Conservation (phyloP, 1,140 invertebrate genomes). For the Scaptomyza pallida region DNA sequence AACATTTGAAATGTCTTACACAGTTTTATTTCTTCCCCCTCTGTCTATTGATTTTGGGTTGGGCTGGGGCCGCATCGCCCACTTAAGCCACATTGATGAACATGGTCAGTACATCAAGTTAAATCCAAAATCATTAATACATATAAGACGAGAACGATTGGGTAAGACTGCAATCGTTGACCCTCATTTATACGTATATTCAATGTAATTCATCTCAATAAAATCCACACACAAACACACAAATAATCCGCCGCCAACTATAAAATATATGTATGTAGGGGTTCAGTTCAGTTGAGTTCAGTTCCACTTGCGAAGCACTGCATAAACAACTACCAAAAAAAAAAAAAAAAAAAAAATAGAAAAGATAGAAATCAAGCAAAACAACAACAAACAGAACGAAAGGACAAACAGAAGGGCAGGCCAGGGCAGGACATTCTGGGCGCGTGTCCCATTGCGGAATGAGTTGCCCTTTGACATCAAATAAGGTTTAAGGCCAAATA, state of each 20-base stretch:
- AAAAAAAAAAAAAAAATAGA: too few relatives aligned
- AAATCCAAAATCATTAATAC: slow-evolving; percentile 75
- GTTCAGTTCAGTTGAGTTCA: too few relatives aligned
- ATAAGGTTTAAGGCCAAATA: slow-evolving; percentile 23
- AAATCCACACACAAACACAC: slow-evolving; percentile 51
- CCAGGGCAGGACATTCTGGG: slow-evolving; percentile 17
- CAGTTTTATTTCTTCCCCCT: slow-evolving; percentile 9
- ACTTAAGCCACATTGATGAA: slow-evolving; percentile 61
- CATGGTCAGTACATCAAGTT: slow-evolving; percentile 57
- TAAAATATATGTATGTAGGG: slow-evolving; percentile 62
- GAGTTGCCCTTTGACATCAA: slow-evolving; percentile 39
- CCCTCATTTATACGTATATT: slow-evolving; percentile 63
- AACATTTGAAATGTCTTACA: slow-evolving; percentile 11
- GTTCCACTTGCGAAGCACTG: slow-evolving; percentile 30
- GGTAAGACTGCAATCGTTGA: slow-evolving; percentile 33
- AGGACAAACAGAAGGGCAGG: slow-evolving; percentile 15
- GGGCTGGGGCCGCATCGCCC: too few relatives aligned
- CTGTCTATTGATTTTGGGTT: slow-evolving; percentile 45
- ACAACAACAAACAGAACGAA: slow-evolving; percentile 10
- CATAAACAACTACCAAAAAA: slow-evolving; percentile 63
- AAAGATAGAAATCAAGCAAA: slow-evolving; percentile 32
- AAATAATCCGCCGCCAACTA: slow-evolving; percentile 52
- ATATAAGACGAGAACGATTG: slow-evolving; percentile 34
- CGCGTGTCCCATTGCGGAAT: slow-evolving; percentile 70
- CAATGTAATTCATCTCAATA: slow-evolving; percentile 76